phyloP scores from a whole-genome alignment of 2,113 vertebrate genomes.

The Telmatochromis sp. region DNA sequence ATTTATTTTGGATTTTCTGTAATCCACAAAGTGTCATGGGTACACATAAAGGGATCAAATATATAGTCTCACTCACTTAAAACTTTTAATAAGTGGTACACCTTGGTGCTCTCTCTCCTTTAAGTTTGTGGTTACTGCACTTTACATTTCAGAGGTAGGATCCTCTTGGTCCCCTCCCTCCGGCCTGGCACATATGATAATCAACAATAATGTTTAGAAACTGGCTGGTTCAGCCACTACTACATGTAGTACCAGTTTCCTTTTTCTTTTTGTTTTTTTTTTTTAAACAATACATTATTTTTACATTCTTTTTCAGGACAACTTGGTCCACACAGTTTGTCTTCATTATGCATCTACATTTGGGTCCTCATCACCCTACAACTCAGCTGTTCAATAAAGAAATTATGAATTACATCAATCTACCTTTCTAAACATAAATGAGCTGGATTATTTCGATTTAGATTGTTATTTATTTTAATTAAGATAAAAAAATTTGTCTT shows the following conservation, averaged over 20 bases:
- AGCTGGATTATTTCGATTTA: fast-evolving
- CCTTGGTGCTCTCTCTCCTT: background rate
- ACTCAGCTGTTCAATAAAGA: background rate
- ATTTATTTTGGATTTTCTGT: background rate
- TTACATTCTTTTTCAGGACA: background rate
- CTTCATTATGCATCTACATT: background rate
- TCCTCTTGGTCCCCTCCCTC: background rate
- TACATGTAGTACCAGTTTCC: background rate
- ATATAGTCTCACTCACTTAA: background rate
- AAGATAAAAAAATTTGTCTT: background rate
- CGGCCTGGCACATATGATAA: background rate
- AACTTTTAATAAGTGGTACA: background rate
- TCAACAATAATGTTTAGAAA: background rate
- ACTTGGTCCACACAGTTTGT: background rate
- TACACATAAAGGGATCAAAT: background rate
- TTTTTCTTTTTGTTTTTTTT: fast-evolving
- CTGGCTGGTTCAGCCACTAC: background rate
- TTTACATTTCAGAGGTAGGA: background rate
- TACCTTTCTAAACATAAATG: background rate
- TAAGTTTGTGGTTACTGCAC: background rate
- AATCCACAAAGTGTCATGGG: background rate
- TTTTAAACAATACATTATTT: background rate
- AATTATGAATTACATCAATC: background rate
- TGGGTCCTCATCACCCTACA: background rate
- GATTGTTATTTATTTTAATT: background rate